Conservation (phyloP, 2,113 vertebrate species). For the Microcebus tavaratra region DNA sequence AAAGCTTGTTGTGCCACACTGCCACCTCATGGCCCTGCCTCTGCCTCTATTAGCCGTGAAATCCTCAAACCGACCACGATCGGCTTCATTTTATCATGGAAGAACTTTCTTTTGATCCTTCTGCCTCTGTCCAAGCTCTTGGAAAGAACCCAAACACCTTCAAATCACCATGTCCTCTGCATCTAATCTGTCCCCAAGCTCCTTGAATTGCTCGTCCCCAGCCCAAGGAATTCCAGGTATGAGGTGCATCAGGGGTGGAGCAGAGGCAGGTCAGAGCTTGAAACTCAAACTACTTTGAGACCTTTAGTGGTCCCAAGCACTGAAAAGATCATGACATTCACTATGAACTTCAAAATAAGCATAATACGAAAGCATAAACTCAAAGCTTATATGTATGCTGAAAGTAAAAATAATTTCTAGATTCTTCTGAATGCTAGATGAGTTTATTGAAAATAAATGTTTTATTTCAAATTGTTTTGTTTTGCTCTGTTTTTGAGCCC, state of each 20-base stretch:
- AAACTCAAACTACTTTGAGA: not conserved
- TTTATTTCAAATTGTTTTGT: not conserved
- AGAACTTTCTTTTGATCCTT: not conserved
- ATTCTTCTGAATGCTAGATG: not conserved
- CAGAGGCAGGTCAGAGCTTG: not conserved
- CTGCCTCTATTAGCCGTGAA: not conserved
- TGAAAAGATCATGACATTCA: not conserved
- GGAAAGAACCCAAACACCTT: not conserved
- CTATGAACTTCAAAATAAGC: not conserved
- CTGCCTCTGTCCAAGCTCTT: not conserved
- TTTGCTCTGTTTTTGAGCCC: not conserved
- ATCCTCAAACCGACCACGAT: rapidly evolving
- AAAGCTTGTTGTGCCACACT: not conserved
- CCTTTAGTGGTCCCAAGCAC: not conserved
- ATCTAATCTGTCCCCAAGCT: not conserved
- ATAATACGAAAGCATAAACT: not conserved
- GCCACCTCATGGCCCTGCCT: not conserved
- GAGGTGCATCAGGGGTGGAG: not conserved
- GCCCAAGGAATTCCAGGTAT: not conserved
- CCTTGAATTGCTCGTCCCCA: not conserved
- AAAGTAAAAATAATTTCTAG: not conserved
- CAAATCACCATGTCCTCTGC: not conserved
- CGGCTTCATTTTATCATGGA: rapidly evolving
- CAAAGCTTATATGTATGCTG: not conserved
- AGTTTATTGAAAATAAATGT: not conserved